A percentile compares a stretch with the other conserved stretches of the same genome.
phyloP scores from a whole-genome alignment of 2,888 invertebrate species.

The Sclerodermus sp. region DNA sequence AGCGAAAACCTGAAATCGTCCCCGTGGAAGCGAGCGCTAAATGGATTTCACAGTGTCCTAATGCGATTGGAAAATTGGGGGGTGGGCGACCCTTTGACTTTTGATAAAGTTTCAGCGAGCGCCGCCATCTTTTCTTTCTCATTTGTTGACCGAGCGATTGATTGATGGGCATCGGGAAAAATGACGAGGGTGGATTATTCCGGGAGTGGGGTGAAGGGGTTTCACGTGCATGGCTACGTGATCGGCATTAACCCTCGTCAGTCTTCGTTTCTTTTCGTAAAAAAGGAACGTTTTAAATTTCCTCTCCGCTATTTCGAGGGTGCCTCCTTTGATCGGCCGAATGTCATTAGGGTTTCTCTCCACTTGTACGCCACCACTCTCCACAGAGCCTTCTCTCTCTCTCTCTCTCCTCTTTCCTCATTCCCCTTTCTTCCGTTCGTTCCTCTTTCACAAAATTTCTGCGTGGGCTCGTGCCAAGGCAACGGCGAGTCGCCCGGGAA shows the following conservation, averaged over 20 bases:
- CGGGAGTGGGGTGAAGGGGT: slow-evolving; percentile 17
- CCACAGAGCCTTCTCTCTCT: not conserved
- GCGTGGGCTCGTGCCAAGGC: too few species aligned
- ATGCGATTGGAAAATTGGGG: too few species aligned
- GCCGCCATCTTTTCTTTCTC: too few species aligned
- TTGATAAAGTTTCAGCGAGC: not conserved
- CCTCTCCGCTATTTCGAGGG: slow-evolving; percentile 46
- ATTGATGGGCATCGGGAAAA: slow-evolving; percentile 18
- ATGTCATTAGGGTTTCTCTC: slow-evolving; percentile 46
- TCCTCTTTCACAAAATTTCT: too few species aligned
- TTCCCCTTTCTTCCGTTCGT: slow-evolving; percentile 8
- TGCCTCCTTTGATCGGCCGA: slow-evolving; percentile 47
- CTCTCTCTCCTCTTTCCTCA: not conserved
- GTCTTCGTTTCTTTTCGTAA: slow-evolving; percentile 28
- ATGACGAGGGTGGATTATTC: slow-evolving; percentile 28
- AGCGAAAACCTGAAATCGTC: too few species aligned
- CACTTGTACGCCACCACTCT: slow-evolving; percentile 24
- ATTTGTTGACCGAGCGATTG: not conserved
- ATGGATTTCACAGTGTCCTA: too few species aligned
- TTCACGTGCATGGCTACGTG: slow-evolving; percentile 41
- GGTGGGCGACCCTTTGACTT: not conserved
- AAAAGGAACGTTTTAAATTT: slow-evolving; percentile 50
- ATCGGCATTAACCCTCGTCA: slow-evolving; percentile 46
- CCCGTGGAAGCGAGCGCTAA: too few species aligned
- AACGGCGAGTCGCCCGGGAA: too few species aligned